Evolutionary conservation across 2,113 vertebrate genomes (phyloP), one percentile per base, ranked within the genome.

Genomic region (Bufo gargarizans): DNA sequence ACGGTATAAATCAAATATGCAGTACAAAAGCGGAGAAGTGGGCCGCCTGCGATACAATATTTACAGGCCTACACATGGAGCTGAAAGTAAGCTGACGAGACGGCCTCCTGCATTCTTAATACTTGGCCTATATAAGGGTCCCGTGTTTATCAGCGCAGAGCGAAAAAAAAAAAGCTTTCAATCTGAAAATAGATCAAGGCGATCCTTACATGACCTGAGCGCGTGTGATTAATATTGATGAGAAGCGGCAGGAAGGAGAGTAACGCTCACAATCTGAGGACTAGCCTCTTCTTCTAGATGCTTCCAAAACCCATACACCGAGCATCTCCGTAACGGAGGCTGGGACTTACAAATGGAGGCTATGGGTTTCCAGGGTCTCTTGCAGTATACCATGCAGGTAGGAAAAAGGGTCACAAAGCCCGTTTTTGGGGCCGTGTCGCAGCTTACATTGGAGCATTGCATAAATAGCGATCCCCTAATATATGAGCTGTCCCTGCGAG

Each of bases 71-170:
- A 4, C 45, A 22, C 22, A 19, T 69, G 81, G 45, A 69, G 81
- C 58, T 65, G 80, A 47, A 82, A 65, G n/a, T 82, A 65, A 65
- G 33, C 20, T 10, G 78, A 47, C 11, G 79, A 82, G 80, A 82
- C n/a, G 10, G 59, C 61, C 47, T 83, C 61, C 45, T 83, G 81
- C 81, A 83, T 83, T 83, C 81, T 83, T 83, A 83, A 83, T 83
- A 69, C 81, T 67, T 83, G 81, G 61, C 81, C 81, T 83, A 65
- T 50, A 67, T 83, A 50, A 67, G 61, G 56, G 63, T 19, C 81
- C 61, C 47, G 33, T 47, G 58, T 63, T 83, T 83, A 83, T 69
- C 61, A 22, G 61, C 61, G 4, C 45, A 83, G 81, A 63, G 50
- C 11, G 49, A 33, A 69, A 65, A 49, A 65, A 20, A 58, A 58